Percentiles rank a stretch among this genome's conserved stretches.
Evolutionary conservation across 2,113 vertebrate genomes (phyloP).

Genomic region (Callaeas wilsoni): DNA sequence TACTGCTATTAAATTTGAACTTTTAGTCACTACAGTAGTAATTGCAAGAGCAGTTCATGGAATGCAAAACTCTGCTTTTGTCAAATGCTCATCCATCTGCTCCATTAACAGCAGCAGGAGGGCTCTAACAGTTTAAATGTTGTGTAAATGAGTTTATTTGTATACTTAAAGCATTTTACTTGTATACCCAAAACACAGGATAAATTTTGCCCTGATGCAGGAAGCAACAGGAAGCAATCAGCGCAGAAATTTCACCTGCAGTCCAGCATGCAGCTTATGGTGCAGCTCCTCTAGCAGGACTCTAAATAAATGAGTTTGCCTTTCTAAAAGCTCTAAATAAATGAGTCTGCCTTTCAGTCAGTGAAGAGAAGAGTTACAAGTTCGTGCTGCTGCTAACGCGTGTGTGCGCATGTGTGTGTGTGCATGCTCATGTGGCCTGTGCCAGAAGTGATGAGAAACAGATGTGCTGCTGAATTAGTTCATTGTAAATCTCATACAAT

Average conservation of each 20-base stretch:
- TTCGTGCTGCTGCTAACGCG: not conserved
- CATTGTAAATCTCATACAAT: slow-evolving; percentile 70
- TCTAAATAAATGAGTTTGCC: not conserved
- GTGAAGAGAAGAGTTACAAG: not conserved
- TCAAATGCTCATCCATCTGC: not conserved
- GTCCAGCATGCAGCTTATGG: not conserved
- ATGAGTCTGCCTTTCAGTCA: not conserved
- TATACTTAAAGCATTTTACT: not conserved
- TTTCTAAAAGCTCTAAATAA: not conserved
- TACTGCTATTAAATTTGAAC: slow-evolving; percentile 41
- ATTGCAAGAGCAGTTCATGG: not conserved
- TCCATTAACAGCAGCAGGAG: not conserved
- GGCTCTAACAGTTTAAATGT: not conserved
- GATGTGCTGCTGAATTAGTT: slow-evolving; percentile 80
- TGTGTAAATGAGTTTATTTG: not conserved
- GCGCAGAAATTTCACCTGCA: not conserved
- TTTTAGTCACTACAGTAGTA: slow-evolving; percentile 17
- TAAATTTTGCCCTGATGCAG: not conserved
- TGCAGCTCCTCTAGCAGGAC: not conserved
- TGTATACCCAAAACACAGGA: not conserved
- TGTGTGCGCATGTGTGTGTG: not conserved
- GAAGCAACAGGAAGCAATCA: not conserved
- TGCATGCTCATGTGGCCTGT: not conserved
- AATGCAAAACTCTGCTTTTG: not conserved
- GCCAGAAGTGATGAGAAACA: slow-evolving; percentile 74